Conservation (phyloP, 2,888 invertebrate species). For the Agrochola circellaris region DNA sequence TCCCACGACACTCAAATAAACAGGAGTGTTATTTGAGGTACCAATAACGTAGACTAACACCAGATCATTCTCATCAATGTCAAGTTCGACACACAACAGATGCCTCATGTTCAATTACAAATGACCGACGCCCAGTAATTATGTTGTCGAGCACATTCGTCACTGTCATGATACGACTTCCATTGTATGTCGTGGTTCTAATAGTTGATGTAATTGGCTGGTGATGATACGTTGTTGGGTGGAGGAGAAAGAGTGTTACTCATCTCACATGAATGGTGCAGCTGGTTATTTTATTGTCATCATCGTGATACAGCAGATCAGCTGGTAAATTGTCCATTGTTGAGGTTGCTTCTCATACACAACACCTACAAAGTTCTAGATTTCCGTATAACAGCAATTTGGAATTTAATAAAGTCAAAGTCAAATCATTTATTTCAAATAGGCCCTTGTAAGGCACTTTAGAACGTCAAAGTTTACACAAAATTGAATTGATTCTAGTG, state of each 20-base stretch:
- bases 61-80: constrained; percentile 32
- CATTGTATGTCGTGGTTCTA: constrained; percentile 12
- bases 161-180: constrained; percentile 24
- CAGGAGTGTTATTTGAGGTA: too few species aligned
- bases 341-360: not conserved
- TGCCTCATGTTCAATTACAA: constrained; percentile 34
- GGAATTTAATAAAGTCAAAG: not conserved
- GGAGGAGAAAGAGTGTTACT: constrained; percentile 30
- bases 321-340: not conserved
- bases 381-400: not conserved
- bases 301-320: constrained; percentile 4
- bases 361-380: not conserved
- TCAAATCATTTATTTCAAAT: too few species aligned
- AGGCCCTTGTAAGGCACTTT: too few species aligned
- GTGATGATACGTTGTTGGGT: constrained; percentile 14
- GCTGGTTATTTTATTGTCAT: not conserved
- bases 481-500: too few species aligned
- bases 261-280: constrained; percentile 13
- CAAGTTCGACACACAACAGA: constrained; percentile 48
- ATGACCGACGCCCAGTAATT: constrained; percentile 38
- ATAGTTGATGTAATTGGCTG: constrained; percentile 32
- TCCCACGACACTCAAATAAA: not conserved
- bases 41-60: not conserved
- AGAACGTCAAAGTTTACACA: too few species aligned
- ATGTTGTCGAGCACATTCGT: constrained; percentile 49